Evolutionary conservation across 2,113 vertebrate genomes (phyloP), one percentile per base, ranked within the genome.

Genomic region (Lepus timidus): DNA sequence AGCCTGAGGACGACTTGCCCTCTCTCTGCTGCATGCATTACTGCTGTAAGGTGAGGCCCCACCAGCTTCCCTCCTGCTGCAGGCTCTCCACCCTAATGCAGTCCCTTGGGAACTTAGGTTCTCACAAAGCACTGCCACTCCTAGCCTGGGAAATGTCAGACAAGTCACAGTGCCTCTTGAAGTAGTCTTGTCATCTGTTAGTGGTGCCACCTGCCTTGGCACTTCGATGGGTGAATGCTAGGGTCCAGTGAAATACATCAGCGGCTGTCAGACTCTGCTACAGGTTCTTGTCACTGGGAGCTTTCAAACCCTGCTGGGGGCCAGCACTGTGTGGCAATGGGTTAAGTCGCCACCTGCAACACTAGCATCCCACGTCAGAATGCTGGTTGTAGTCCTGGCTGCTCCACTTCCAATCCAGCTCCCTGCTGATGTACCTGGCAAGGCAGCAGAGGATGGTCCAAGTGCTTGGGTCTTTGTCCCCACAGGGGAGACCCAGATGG

Each of bases 21-120:
- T 98, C 98, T 0, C 99, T 99, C 93, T 99, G 99, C 98, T 99
- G 99, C 97, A 98, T 98, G 98, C 99, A 99, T 98, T 99, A 98
- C 98, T 99, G 99, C 98, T 99, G 99, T 96, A 98, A 98, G 99
- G 99, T 99, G 86, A 98, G 96, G 36, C 14, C 44, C 31, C 0
- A 0, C 55, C 55, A 9, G 31, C 27, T 8, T 33, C 9, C 5
- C 12, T 70, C 17, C 16, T 6, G 64, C 27, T 67, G 74, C 29
- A 0, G 27, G 17, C 65, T 86, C 29, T 25, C 62, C 65, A 39
- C 6, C 23, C 8, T 0, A 51, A 8, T 9, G 76, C 8, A 1
- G 51, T 3, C 80, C 91, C 68, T 0, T 0, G 4, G 25, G 31
- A 80, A 5, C 3, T 62, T 31, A n/a, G 19, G 23, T 68, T 73